Base-by-base conservation (phyloP, 2,888 invertebrate genomes). In the Tetragonisca angustula region DNA sequence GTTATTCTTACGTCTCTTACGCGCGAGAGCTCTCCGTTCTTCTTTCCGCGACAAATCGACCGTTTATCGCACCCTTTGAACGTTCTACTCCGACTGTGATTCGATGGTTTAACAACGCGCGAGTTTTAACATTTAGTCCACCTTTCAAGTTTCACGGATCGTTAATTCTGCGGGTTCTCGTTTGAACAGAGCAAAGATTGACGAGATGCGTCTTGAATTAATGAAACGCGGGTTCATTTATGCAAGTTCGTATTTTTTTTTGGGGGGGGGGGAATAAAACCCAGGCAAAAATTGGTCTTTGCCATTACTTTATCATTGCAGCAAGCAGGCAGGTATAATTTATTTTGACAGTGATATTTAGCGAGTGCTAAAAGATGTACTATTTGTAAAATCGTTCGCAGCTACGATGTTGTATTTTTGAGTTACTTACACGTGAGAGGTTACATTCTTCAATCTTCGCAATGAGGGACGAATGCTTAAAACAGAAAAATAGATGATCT, bases 201-300 rank as follows among this genome's bases (percentile, higher is more conserved):
- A 5, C 21, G n/a, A 21, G 21, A 54, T 54, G 4, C 4, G 54
- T n/a, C n/a, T n/a, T 0, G n/a, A 15, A n/a, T n/a, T 0, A 2
- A 5, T 0, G n/a, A 13, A 56, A 21, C 11, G 21, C 54, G 54
- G 13, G 3, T n/a, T n/a, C n/a, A 13, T n/a, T n/a, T 15, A 15
- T 5, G 56, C 56, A 0, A n/a, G n/a, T n/a, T 13, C 1, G 5
- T 2, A 15, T n/a, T 43, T 43, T 9, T 32, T 32, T 32, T 2
- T 2, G 32, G 32, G 32, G 32, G 32, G 9, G 9, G 9, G 1
- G 43, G 9, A 1, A 43, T 9, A 9, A 4, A 56, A 13, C 4
- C 56, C 1, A 15, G 21, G n/a, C 4, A 15, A n/a, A n/a, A 5
- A 1, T n/a, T 5, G 2, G 5, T 15, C 43, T 43, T 43, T 43